Evolutionary conservation across 2,888 invertebrate genomes (phyloP), one percentile per base, ranked within the genome.

Genomic region (Watsonalla cultraria): DNA sequence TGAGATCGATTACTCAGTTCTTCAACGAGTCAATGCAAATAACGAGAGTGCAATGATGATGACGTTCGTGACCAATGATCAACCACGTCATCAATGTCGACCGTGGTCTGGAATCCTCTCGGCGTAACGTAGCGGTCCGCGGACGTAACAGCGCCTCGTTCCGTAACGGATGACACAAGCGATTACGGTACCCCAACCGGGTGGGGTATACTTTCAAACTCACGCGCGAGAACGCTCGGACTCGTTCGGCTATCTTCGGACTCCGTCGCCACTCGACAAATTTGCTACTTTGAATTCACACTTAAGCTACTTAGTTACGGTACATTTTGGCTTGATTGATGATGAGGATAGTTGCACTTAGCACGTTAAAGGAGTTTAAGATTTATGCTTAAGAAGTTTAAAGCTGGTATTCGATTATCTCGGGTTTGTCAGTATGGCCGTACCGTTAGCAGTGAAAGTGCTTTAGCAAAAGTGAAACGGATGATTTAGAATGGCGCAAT

Each of bases 371-470:
- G 48, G 54, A 24, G 47, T 52, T 48, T 8, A 7, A 14, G 15
- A 39, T 37, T 15, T 39, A 37, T 39, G 14, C 5, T 37, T 8
- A 14, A 14, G 13, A 49, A 53, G 53, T 62, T 59, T 76, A 80
- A 65, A 71, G 80, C 66, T 56, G 59, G 52, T 60, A 67, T 73
- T 77, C 63, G 72, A 65, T 72, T 74, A 76, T 57, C 67, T 64
- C 66, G 64, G 65, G 61, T 60, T 57, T 56, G 56, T 55, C 5
- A 56, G 65, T 57, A 65, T 51, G 45, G 50, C 62, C 69, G 72
- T 78, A 82, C 86, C 85, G 87, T 87, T 86, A 84, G 75, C 82
- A 86, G 90, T 88, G 89, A 89, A 89, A 89, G 89, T 88, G 80
- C 70, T 75, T 70, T 58, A 68, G 81, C 84, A 88, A 89, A 89